Base-by-base conservation (phyloP, 2,888 invertebrate genomes). In the Leptarthrus brevirostris region DNA sequence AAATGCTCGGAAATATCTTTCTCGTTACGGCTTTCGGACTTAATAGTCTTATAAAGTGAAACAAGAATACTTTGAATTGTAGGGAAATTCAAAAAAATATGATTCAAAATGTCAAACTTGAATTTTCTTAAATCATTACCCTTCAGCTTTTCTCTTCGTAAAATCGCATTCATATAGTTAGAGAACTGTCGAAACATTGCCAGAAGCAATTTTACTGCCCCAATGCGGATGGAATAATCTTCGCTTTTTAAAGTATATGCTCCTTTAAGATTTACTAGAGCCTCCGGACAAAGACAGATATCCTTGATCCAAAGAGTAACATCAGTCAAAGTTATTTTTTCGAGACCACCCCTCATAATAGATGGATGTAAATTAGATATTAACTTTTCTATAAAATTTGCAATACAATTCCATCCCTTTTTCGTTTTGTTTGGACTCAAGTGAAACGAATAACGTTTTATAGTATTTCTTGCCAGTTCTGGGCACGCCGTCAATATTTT, bases 401-500 rank as follows among this genome's bases (percentile, higher is more conserved):
- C 76, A 3, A 78, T 78, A 0, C 58, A 20, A 78, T 83, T 44
- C 79, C 81, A 79, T 80, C 78, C 76, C 0, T 20, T 36, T 0
- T 16, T 0, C 2, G 79, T 77, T n/a, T 78, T 79, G 3, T 77
- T 84, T 0, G 91, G 90, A 79, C 89, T 89, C 76, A 93, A 87
- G 78, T 87, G 87, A 1, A 87, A 85, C 74, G 90, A 90, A 10
- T 90, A 85, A 40, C 88, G 86, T 69, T 80, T 84, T 78, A 92
- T 87, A 12, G 91, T 85, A 1, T 88, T 87, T 81, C 90, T 88
- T 14, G 90, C 89, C 66, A 93, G 84, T 81, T 93, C 93, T 0
- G 93, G 93, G 81, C 93, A 93, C 36, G 89, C 89, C 66, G 84
- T 83, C 74, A 92, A 83, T 66, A 92, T 90, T 81, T 89, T 87